Evolutionary conservation across 2,888 invertebrate genomes (phyloP).

Genomic region (Clepsis dumicolana): DNA sequence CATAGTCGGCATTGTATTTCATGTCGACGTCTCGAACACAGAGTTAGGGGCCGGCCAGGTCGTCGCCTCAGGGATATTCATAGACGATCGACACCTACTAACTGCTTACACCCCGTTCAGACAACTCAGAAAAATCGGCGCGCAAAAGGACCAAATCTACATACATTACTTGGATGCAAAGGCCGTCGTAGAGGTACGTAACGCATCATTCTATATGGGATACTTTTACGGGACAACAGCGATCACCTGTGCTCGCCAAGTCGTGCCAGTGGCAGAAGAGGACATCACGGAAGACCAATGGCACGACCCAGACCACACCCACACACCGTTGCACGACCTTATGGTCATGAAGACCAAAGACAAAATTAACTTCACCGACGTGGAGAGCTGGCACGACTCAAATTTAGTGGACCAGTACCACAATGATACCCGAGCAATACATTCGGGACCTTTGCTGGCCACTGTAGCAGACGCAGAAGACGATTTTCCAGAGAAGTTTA

Average conservation of each 20-base stretch:
- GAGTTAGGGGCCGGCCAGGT: background rate
- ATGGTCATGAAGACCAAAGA: background rate
- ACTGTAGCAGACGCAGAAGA: background rate
- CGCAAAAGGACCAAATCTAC: background rate
- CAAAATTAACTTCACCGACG: background rate
- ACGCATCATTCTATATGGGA: background rate
- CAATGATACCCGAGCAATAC: too few relatives aligned
- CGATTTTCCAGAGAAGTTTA: background rate
- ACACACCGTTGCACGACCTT: background rate
- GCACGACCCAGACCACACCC: background rate
- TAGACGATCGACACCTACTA: background rate
- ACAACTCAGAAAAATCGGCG: background rate
- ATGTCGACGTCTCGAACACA: background rate
- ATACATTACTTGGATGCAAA: background rate
- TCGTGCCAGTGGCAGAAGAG: background rate
- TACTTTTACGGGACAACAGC: background rate
- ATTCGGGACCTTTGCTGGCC: too few relatives aligned
- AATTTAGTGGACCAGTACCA: too few relatives aligned
- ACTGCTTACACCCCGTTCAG: slow-evolving; percentile 1
- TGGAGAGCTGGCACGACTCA: too few relatives aligned
- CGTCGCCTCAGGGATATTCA: background rate
- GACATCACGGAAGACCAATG: background rate
- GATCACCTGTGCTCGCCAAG: background rate
- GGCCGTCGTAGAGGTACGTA: background rate
- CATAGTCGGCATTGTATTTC: background rate